A percentile compares a stretch with the other conserved stretches of the same genome.
Conservation (phyloP, 2,113 vertebrate genomes). For the Tinamus guttatus region DNA sequence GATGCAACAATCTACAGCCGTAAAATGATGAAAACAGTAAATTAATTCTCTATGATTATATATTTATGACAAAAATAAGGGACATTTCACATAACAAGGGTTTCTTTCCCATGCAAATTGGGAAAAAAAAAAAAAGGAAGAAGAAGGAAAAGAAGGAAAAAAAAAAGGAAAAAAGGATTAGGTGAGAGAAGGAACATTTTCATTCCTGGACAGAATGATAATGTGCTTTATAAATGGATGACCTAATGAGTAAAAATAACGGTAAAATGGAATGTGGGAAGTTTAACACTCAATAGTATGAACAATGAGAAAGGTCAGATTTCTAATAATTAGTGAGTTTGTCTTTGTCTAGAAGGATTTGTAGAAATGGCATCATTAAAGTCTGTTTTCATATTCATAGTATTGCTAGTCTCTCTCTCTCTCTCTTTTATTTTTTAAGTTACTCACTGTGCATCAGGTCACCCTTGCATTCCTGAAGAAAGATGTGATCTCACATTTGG, state of each 20-base stretch:
- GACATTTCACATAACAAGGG: background rate
- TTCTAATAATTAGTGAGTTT: slow-evolving; percentile 43
- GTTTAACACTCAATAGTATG: background rate
- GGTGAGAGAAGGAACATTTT: background rate
- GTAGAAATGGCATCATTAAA: background rate
- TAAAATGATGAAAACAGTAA: background rate
- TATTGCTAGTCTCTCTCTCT: background rate
- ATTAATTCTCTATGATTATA: background rate
- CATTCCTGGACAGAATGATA: background rate
- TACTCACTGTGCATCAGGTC: background rate
- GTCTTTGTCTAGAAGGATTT: background rate
- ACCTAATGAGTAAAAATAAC: background rate
- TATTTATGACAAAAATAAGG: background rate
- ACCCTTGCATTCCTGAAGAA: background rate
- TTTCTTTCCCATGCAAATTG: background rate
- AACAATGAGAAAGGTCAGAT: background rate
- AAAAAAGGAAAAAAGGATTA: background rate
- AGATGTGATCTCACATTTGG: background rate
- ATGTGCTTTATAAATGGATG: background rate
- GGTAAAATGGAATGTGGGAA: background rate
- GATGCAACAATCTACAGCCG: background rate
- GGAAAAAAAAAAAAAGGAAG: background rate
- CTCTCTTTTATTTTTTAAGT: background rate
- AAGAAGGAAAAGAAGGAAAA: background rate
- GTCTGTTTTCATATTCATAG: slow-evolving; percentile 1